Conservation (phyloP, 1,140 invertebrate species). For the Drosophila grimshawi region DNA sequence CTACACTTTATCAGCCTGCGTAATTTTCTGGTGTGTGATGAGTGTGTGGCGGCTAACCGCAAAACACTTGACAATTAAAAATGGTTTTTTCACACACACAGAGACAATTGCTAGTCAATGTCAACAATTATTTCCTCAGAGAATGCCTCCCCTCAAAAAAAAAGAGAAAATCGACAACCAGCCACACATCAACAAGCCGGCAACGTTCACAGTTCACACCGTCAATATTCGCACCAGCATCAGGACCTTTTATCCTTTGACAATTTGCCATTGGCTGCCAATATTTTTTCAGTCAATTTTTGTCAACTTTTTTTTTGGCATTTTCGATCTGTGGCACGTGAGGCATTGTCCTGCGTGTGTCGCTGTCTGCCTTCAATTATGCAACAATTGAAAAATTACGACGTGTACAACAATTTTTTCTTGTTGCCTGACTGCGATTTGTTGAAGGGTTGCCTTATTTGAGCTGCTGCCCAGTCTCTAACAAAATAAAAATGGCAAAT, state of each 20-base stretch:
- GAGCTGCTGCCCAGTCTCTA: background rate
- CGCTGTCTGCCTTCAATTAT: constrained; percentile 71
- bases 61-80: constrained; percentile 73
- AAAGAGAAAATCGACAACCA: constrained; percentile 36
- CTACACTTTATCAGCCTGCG: constrained; percentile 29
- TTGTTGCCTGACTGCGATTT: constrained; percentile 12
- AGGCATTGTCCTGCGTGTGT: constrained; percentile 35
- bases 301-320: constrained; percentile 47
- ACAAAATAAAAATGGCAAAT: constrained; percentile 1
- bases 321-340: constrained; percentile 38
- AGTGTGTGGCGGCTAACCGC: constrained; percentile 24
- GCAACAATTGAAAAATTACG: constrained; percentile 84
- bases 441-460: constrained; percentile 29
- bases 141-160: constrained; percentile 37
- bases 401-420: constrained; percentile 71
- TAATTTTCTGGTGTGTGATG: constrained; percentile 4
- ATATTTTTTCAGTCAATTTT: constrained; percentile 50
- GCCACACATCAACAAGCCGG: constrained; percentile 77
- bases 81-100: constrained; percentile 62
- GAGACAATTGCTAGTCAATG: constrained; percentile 68
- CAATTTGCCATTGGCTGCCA: constrained; percentile 74
- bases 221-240: constrained; percentile 18
- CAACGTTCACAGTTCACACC: constrained; percentile 31
- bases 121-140: constrained; percentile 28
- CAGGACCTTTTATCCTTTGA: constrained; percentile 48